Base-by-base conservation (phyloP, 2,888 invertebrate species). In the Sceliomorpha sp. region DNA sequence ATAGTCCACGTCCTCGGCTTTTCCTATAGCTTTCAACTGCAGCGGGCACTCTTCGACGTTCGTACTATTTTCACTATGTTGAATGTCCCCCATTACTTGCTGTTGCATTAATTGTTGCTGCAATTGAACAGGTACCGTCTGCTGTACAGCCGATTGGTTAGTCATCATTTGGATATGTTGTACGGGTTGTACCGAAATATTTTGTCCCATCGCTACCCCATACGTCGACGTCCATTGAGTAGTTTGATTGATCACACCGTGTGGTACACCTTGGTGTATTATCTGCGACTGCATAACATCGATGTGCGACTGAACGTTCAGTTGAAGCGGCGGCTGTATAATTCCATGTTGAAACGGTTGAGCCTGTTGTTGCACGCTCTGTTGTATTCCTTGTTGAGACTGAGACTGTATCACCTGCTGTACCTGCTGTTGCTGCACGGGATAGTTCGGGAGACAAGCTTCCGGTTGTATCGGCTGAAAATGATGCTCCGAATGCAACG, bases 391-490 rank as follows among this genome's bases (percentile, higher is more conserved):
- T 24, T 72, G 74, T 3, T 4, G 58, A 12, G 9, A 53, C 5
- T 4, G 58, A 12, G 9, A 53, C 66, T 13, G 64, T 58, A 42
- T 70, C 70, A 32, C 68, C 24, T 10, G 71, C 59, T 51, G 69
- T 17, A 60, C 27, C 24, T 76, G 79, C 24, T 76, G 79, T 26
- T 66, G 62, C 50, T 60, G 69, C 32, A 73, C 44, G 13, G 80
- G 79, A 13, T 70, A 12, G 42, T 55, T 72, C 39, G 45, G 72
- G 13, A 70, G 72, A 26, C 74, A 77, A 4, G 73, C 66, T 72
- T 88, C 87, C 1, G 87, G 85, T 50, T 84, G 82, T 55, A 86
- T 84, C 2, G 85, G 85, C 59, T 88, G 87, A 55, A 85, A 85
- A 72, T 85, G 86, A 74, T 83, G 79, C 69, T 88, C 75, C 31